phyloP scores from a whole-genome alignment of 2,888 invertebrate species.

The Xestia rhomboidea region DNA sequence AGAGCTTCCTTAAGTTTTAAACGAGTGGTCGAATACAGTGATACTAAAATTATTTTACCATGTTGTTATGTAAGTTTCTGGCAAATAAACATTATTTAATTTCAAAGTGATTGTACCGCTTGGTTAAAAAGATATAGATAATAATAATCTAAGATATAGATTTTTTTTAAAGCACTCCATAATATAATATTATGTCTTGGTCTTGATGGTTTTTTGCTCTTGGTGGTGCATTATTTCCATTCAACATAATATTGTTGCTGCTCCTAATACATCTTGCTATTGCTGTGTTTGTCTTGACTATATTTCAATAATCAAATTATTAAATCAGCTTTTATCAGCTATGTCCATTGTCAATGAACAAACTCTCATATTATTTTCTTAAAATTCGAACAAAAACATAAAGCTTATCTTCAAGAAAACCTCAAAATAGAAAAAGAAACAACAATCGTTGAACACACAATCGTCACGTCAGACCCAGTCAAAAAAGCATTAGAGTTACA shows the following conservation, averaged over 20 bases:
- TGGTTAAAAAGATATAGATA: too few species aligned
- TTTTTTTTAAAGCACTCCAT: neutral
- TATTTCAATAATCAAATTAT: neutral
- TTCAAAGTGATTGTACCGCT: neutral
- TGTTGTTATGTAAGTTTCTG: too few species aligned
- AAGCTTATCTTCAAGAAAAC: slow-evolving; percentile 6
- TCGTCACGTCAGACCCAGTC: slow-evolving; percentile 61
- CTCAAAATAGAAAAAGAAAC: slow-evolving; percentile 50
- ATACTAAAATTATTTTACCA: too few species aligned
- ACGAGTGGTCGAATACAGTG: too few species aligned
- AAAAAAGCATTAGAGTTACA: slow-evolving; percentile 69
- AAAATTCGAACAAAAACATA: slow-evolving; percentile 9
- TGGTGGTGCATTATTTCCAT: too few species aligned
- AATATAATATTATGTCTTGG: too few species aligned
- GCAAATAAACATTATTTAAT: too few species aligned
- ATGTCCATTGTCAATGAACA: neutral
- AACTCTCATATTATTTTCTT: neutral
- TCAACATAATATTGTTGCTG: neutral
- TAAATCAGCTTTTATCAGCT: neutral
- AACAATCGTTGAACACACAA: slow-evolving; percentile 38
- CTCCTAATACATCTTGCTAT: neutral
- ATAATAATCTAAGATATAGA: too few species aligned
- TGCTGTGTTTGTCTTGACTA: neutral
- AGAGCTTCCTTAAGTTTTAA: neutral
- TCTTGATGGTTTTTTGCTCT: too few species aligned